These are phyloP conservation scores for Bostrychus sinensis DNA, from an alignment of 2,113 vertebrate species.

Conservation along the genomic window DNA sequence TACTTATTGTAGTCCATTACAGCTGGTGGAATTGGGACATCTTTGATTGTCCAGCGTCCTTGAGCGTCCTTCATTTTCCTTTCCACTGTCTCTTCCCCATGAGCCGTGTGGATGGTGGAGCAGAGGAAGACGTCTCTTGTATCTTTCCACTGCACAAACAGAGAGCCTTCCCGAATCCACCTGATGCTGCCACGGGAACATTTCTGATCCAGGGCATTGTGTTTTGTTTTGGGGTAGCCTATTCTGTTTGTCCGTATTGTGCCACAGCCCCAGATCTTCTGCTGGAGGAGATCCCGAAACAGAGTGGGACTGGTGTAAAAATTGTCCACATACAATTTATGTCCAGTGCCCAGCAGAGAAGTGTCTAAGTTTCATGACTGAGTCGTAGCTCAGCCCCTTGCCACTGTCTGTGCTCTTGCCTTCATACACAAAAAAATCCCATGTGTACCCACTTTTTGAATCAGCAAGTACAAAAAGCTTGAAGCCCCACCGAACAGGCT, in stretches of 20 bases:
- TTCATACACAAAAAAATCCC: background rate
- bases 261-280: background rate
- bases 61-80: background rate
- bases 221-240: background rate
- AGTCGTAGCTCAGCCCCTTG: background rate
- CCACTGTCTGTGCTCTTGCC: background rate
- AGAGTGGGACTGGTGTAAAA: background rate
- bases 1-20: conserved; percentile 4
- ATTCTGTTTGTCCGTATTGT: background rate
- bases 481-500: background rate
- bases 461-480: background rate
- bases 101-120: background rate
- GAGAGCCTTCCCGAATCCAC: background rate
- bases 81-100: background rate
- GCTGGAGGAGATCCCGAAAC: background rate
- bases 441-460: background rate
- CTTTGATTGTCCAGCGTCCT: background rate
- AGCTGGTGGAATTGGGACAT: background rate
- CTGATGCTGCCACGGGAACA: background rate
- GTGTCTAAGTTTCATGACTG: background rate
- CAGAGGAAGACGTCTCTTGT: background rate
- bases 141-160: conserved; percentile 1
- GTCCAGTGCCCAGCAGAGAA: background rate
- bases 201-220: background rate
- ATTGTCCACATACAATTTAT: background rate